These are phyloP conservation scores for Chloroceryle inda DNA, from an alignment of 2,797 vertebrate genomes.

Conservation along the genomic window DNA sequence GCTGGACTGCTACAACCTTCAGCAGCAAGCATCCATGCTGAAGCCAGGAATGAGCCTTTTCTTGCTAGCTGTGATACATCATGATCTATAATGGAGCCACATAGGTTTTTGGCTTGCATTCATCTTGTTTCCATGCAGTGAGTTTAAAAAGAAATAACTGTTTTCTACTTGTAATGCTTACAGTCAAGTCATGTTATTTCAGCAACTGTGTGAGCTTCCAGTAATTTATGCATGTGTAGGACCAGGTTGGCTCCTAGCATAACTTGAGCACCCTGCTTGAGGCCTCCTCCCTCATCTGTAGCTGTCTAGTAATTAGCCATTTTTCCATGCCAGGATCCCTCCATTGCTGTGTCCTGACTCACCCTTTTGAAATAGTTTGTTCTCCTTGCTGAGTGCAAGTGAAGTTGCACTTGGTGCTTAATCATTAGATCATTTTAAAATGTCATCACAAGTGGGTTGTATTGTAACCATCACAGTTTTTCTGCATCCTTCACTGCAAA, in stretches of 20 bases:
- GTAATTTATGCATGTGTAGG: neutral
- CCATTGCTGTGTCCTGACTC: neutral
- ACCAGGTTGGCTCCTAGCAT: neutral
- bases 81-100: neutral
- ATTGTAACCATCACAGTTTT: neutral
- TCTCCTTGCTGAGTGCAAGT: neutral
- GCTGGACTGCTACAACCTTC: conserved; percentile 45
- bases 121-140: conserved; percentile 3
- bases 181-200: neutral
- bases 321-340: neutral
- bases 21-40: neutral
- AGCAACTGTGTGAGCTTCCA: neutral
- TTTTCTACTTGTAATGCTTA: neutral
- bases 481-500: neutral
- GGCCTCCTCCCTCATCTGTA: neutral
- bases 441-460: neutral
- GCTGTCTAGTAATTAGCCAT: neutral
- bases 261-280: neutral
- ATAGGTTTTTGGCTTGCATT: neutral
- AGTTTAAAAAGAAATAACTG: conserved; percentile 8
- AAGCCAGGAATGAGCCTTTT: neutral
- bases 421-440: neutral
- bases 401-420: neutral
- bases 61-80: neutral
- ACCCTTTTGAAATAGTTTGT: neutral